phyloP scores from a whole-genome alignment of 92 coral and sea anemone genomes.

The Muricea muricata region DNA sequence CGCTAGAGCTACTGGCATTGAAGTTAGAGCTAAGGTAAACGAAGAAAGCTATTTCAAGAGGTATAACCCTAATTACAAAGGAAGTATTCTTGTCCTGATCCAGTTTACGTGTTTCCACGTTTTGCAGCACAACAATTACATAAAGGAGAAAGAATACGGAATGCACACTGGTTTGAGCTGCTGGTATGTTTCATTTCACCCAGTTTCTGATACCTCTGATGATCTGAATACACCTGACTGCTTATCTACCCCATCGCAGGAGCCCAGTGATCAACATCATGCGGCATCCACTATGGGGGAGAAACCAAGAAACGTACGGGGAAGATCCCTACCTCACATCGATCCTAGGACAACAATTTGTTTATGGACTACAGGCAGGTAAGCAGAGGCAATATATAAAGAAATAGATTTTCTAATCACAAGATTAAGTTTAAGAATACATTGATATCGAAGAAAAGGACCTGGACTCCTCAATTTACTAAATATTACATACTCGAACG shows the following conservation, averaged over 20 bases:
- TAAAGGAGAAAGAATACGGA: conserved; percentile 38
- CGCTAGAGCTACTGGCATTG: conserved; percentile 62
- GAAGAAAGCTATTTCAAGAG: neutral
- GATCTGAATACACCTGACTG: neutral
- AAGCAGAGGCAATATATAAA: too few species aligned
- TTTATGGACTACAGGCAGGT: conserved; percentile 64
- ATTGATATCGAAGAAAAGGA: too few species aligned
- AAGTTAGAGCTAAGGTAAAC: conserved; percentile 63
- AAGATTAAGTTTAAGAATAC: too few species aligned
- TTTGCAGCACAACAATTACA: conserved; percentile 49
- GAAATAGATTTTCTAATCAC: too few species aligned
- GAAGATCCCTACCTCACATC: conserved; percentile 62
- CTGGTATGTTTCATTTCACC: conserved; percentile 48
- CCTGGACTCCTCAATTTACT: too few species aligned
- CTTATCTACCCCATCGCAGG: too few species aligned
- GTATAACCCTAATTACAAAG: too few species aligned
- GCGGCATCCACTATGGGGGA: conserved; percentile 66
- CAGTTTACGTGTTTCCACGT: neutral
- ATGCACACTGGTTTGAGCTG: conserved; percentile 65
- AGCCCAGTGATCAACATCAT: conserved; percentile 64
- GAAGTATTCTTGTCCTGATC: too few species aligned
- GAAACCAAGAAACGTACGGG: conserved; percentile 65
- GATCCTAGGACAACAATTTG: conserved; percentile 55
- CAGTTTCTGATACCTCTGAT: neutral
- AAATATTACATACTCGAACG: too few species aligned